These are phyloP conservation scores for Pseudois nayaur DNA, from an alignment of 2,113 vertebrate species.

Conservation along the genomic window DNA sequence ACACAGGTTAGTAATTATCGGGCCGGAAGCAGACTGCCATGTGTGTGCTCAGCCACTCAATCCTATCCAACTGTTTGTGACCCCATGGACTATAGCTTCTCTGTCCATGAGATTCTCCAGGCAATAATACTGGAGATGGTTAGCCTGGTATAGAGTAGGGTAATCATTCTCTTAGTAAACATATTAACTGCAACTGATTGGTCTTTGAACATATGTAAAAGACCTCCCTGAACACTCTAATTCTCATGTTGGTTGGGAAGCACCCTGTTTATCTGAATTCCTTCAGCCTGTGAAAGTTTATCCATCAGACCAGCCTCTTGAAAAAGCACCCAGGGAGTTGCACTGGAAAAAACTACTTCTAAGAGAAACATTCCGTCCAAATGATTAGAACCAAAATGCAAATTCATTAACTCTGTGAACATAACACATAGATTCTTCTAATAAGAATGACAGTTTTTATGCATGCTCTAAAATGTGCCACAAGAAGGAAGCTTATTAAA, in stretches of 20 bases:
- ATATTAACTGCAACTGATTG: not conserved
- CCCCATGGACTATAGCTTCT: not conserved
- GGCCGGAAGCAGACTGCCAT: not conserved
- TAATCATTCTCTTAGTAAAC: not conserved
- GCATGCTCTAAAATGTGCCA: not conserved
- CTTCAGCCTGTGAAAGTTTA: constrained; percentile 57
- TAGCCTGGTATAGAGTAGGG: not conserved
- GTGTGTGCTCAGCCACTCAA: not conserved
- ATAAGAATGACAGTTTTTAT: constrained; percentile 45
- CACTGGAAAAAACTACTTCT: constrained; percentile 63
- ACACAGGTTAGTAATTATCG: not conserved
- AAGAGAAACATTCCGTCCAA: constrained; percentile 45
- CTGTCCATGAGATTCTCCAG: not conserved
- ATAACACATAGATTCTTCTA: constrained; percentile 36
- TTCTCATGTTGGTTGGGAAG: constrained; percentile 23
- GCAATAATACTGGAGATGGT: not conserved
- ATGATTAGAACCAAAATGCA: constrained; percentile 59
- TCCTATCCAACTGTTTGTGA: not conserved
- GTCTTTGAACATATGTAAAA: not conserved
- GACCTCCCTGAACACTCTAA: constrained; percentile 4
- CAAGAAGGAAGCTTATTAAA: constrained; percentile 35
- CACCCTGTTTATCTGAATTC: constrained; percentile 47
- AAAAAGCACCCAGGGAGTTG: constrained; percentile 64
- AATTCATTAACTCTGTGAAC: constrained; percentile 49
- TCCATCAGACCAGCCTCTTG: constrained; percentile 53